A percentile compares a stretch with the other conserved stretches of the same genome.
These are phyloP conservation scores for Deroptyus accipitrinus DNA, from an alignment of 2,113 vertebrate species.

Conservation along the genomic window DNA sequence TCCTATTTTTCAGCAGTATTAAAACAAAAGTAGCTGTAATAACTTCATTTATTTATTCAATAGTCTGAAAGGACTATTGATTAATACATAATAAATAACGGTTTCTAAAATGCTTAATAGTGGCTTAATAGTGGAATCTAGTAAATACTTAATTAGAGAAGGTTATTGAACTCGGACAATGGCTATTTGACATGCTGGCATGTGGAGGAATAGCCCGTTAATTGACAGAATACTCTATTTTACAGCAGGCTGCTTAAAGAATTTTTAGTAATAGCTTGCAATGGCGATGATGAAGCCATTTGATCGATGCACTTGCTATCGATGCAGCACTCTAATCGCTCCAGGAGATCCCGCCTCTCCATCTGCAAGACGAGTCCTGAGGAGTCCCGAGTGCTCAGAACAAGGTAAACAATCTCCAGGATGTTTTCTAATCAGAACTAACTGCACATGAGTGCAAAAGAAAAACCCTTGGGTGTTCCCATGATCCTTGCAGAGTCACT, in stretches of 20 bases:
- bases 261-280: background rate
- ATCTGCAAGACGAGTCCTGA: background rate
- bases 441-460: accelerated
- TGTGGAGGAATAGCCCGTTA: constrained; percentile 26
- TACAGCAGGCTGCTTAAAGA: background rate
- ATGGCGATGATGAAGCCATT: background rate
- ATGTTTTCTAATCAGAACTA: accelerated
- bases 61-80: constrained; percentile 44
- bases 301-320: background rate
- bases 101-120: constrained; percentile 56
- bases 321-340: background rate
- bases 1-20: background rate
- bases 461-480: background rate
- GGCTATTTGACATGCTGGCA: constrained; percentile 35
- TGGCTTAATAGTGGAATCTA: constrained; percentile 55
- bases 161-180: constrained; percentile 47
- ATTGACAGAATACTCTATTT: constrained; percentile 14
- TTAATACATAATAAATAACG: constrained; percentile 64
- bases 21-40: background rate
- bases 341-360: background rate
- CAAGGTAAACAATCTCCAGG: background rate
- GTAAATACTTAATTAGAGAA: constrained; percentile 66
- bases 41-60: constrained; percentile 33
- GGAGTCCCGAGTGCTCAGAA: background rate
- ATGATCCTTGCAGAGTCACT: background rate